These are phyloP conservation scores for Crotalus viridis DNA, from an alignment of 2,113 vertebrate species.

Conservation along the genomic window DNA sequence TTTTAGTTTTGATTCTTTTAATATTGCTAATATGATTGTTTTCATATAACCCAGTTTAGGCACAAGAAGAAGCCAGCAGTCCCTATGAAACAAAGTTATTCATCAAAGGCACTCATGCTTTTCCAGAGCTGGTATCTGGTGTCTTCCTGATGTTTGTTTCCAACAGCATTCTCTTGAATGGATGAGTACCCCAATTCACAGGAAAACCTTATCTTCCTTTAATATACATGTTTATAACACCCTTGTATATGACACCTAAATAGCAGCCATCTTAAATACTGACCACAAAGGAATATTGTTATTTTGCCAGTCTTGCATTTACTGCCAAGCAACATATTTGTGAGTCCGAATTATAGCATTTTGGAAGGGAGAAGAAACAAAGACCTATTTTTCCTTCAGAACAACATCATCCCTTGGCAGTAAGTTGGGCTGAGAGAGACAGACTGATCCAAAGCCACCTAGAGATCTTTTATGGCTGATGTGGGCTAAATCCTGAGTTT, in stretches of 20 bases:
- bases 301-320: neutral
- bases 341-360: neutral
- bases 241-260: neutral
- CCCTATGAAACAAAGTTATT: neutral
- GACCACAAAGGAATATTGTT: neutral
- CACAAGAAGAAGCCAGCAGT: neutral
- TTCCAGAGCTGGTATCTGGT: neutral
- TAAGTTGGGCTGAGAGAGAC: neutral
- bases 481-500: neutral
- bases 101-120: neutral
- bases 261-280: neutral
- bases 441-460: neutral
- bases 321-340: neutral
- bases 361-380: neutral
- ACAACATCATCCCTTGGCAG: neutral
- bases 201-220: neutral
- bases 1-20: neutral
- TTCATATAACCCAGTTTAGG: neutral
- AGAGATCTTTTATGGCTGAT: neutral
- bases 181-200: neutral
- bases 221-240: neutral
- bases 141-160: neutral
- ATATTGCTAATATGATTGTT: neutral
- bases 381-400: neutral
- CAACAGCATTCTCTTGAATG: neutral